A percentile compares a stretch with the other conserved stretches of the same genome.
Evolutionary conservation across 2,797 vertebrate genomes (phyloP).

Genomic region (Mormyrus hasselquistii): DNA sequence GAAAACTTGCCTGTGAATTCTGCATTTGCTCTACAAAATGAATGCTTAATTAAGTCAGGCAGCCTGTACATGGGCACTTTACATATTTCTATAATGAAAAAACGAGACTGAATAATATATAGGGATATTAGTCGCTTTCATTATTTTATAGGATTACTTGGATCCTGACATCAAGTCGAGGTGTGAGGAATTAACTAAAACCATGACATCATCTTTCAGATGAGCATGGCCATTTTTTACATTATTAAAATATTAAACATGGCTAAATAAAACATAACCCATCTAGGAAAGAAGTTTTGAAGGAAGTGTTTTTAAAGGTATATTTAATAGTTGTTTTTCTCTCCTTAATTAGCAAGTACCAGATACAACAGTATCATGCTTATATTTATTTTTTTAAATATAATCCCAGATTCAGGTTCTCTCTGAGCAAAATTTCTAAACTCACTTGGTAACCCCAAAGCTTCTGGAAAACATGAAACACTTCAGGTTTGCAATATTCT

Average conservation of each 20-base stretch:
- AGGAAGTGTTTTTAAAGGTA: background rate
- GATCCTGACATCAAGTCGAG: background rate
- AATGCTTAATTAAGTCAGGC: background rate
- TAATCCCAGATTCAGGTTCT: background rate
- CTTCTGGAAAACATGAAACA: background rate
- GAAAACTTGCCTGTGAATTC: background rate
- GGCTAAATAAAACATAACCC: conserved; percentile 13
- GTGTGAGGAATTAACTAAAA: conserved; percentile 6
- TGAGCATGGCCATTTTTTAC: background rate
- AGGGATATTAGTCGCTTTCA: background rate
- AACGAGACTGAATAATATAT: conserved; percentile 2
- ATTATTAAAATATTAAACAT: background rate
- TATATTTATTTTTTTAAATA: background rate
- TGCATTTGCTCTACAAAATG: background rate
- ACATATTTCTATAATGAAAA: background rate
- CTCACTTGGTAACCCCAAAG: background rate
- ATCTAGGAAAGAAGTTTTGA: background rate
- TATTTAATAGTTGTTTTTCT: background rate
- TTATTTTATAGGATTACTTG: conserved; percentile 3
- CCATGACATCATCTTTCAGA: background rate
- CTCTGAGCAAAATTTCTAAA: background rate
- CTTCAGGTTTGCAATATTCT: background rate
- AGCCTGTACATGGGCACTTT: background rate
- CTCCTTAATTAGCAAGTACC: background rate
- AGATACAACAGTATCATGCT: background rate